A percentile compares a stretch with the other conserved stretches of the same genome.
Evolutionary conservation across 2,113 vertebrate species (phyloP).

Genomic region (Callithrix jacchus): DNA sequence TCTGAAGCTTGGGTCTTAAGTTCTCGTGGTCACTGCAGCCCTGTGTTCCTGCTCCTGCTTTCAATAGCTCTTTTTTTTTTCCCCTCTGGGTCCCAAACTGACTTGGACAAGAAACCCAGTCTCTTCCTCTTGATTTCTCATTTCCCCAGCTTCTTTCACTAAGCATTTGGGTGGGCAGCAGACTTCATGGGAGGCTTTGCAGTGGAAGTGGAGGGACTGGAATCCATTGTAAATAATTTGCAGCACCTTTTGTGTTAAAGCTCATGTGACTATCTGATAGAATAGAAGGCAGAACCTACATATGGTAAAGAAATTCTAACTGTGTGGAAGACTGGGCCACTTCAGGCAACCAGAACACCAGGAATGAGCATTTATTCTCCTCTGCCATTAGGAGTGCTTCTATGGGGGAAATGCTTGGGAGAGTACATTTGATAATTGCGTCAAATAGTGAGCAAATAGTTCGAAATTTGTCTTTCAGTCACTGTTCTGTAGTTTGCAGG

Average conservation of each 20-base stretch:
- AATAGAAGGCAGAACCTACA: neutral
- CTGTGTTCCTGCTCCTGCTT: neutral
- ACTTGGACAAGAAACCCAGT: neutral
- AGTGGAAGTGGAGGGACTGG: rapidly evolving
- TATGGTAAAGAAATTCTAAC: neutral
- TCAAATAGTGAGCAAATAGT: neutral
- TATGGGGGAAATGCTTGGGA: neutral
- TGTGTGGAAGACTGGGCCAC: neutral
- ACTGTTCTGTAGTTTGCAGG: neutral
- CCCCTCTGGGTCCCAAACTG: neutral
- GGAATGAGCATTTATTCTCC: neutral
- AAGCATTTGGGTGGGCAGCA: neutral
- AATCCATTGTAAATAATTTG: neutral
- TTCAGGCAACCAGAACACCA: neutral
- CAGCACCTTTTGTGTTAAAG: neutral
- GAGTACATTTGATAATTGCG: neutral
- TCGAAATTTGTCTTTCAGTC: neutral
- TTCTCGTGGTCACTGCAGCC: neutral
- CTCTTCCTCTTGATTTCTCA: neutral
- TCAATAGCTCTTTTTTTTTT: neutral
- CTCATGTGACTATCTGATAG: neutral
- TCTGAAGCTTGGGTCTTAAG: neutral
- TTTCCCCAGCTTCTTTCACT: neutral
- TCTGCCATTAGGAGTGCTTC: neutral
- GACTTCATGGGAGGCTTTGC: neutral